Evolutionary conservation across 2,797 vertebrate genomes (phyloP), one percentile per base, ranked within the genome.

Genomic region (Pseudomugil gertrudae): DNA sequence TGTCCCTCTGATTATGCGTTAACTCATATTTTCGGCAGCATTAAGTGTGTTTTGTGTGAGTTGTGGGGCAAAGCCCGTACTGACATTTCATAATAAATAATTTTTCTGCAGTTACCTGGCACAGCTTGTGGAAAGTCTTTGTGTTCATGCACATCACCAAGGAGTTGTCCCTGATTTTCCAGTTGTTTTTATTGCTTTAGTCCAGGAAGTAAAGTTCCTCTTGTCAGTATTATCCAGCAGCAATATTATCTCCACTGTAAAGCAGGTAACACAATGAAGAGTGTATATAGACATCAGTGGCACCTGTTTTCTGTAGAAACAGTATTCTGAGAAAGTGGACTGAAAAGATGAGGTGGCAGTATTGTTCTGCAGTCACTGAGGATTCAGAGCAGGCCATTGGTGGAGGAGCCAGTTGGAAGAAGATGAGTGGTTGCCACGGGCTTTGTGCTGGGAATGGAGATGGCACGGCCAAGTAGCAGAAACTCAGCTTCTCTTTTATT

Each of bases 401-500:
- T 5, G 72, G 71, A 52, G 78, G 36, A 48, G 55, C 32, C 43
- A 78, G 76, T 64, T 55, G 30, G 33, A 50, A 55, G 56, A 66
- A 61, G 81, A 88, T 79, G 83, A 87, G 90, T 90, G 87, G 89
- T 92, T 87, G 82, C 90, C 91, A 92, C 84, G 91, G 91, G 63
- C 67, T 79, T 59, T 61, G 67, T 56, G 63, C 79, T n/a, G 84
- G 87, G 88, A 90, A 92, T 92, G 87, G 79, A 84, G 84, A 48
- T 30, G 21, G 71, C 66, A 53, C 53, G 62, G 83, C 81, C 82
- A 79, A 85, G 79, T 35, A 71, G 78, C 80, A 66, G 72, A 83
- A 72, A 54, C 68, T 48, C 75, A 61, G 65, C 65, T 69, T 85
- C 72, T 77, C 76, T 76, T 84, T 77, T 78, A 79, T 82, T 77